phyloP scores from a whole-genome alignment of 2,113 vertebrate genomes.

The Axis porcinus region DNA sequence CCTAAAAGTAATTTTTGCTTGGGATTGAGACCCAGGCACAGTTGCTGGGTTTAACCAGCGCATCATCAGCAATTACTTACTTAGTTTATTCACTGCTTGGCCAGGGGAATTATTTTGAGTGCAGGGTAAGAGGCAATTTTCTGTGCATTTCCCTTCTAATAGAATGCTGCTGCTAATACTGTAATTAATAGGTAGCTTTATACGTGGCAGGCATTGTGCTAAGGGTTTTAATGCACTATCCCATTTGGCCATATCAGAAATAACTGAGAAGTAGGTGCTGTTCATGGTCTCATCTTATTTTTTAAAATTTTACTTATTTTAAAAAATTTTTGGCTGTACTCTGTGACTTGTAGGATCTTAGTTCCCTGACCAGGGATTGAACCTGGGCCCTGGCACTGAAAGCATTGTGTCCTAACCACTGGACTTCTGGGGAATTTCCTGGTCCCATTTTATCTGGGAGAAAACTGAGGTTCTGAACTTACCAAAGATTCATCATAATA shows the following conservation, averaged over 20 bases:
- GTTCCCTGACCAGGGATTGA: background rate
- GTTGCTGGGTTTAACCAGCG: background rate
- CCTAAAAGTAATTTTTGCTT: slow-evolving; percentile 61
- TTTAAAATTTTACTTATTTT: background rate
- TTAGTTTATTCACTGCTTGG: slow-evolving; percentile 43
- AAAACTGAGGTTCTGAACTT: background rate
- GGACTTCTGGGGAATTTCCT: background rate
- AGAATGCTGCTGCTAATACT: background rate
- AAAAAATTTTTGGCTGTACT: background rate
- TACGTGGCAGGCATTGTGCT: background rate
- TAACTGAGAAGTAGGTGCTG: background rate
- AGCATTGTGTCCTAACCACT: background rate
- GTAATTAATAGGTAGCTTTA: slow-evolving; percentile 53
- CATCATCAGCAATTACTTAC: slow-evolving; percentile 37
- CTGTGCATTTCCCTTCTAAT: slow-evolving; percentile 20
- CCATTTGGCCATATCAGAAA: slow-evolving; percentile 29
- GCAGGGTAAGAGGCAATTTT: slow-evolving; percentile 52
- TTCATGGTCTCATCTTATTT: background rate
- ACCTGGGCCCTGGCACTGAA: background rate
- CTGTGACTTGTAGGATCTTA: background rate
- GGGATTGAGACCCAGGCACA: slow-evolving; percentile 21
- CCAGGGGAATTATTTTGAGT: slow-evolving; percentile 60
- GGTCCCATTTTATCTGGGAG: background rate
- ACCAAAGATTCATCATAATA: background rate
- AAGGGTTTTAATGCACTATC: background rate